Evolutionary conservation across 2,113 vertebrate species (phyloP).

Genomic region (Phylloscopus whistleri): DNA sequence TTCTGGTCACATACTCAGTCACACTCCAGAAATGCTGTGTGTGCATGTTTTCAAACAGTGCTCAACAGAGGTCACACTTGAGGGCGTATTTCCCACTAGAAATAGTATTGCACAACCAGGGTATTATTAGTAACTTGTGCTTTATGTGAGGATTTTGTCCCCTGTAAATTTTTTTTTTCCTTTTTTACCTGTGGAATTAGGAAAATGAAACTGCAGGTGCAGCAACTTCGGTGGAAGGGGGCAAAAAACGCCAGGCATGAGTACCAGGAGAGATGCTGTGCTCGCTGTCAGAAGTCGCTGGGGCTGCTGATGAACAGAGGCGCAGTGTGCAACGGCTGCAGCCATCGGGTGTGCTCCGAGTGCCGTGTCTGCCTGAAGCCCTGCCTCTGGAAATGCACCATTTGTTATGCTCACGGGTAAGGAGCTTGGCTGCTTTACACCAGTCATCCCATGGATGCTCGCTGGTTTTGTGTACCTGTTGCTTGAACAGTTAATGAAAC

Average conservation of each 20-base stretch:
- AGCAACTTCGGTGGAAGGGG: conserved; percentile 79
- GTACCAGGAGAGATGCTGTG: conserved; percentile 76
- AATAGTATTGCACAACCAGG: background rate
- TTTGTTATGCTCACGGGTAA: conserved; percentile 87
- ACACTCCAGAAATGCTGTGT: background rate
- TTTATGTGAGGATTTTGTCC: rapidly evolving
- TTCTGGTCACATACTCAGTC: background rate
- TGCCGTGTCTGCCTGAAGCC: conserved; percentile 76
- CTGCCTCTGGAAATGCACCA: conserved; percentile 82
- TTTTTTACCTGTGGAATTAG: conserved; percentile 53
- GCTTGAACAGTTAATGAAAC: background rate
- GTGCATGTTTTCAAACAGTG: background rate
- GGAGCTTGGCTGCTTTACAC: background rate
- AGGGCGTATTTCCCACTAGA: background rate
- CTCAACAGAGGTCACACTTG: background rate
- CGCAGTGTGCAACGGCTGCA: conserved; percentile 85
- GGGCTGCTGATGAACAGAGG: conserved; percentile 84
- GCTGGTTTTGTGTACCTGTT: background rate
- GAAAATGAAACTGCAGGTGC: conserved; percentile 82
- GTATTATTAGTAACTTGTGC: background rate
- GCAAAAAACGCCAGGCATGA: conserved; percentile 59
- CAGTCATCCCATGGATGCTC: too few relatives aligned
- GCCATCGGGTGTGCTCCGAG: conserved; percentile 83
- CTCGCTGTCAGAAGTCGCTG: conserved; percentile 82
- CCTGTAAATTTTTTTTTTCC: background rate